Evolutionary conservation across 2,797 vertebrate genomes (phyloP), one percentile per base, ranked within the genome.

Genomic region (Sebastes flavidus): DNA sequence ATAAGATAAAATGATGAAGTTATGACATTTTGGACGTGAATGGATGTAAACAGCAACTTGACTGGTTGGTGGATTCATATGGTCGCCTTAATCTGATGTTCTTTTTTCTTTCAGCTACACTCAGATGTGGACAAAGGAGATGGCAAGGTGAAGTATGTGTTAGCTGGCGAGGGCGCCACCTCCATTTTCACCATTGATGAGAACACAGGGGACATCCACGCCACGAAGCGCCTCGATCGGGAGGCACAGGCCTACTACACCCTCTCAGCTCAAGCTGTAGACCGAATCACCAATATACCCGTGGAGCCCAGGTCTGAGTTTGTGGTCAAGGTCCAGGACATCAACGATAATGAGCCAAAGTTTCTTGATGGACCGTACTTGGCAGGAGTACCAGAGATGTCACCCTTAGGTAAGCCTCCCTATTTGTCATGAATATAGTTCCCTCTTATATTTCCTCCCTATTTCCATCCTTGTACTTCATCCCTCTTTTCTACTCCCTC

Each of bases 161-260:
- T 99, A 89, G 95, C 96, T 22, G 98, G 98, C 0, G 98, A 99
- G 89, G 98, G 98, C 70, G 96, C 98, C 74, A 95, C 97, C 91
- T 98, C 98, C 91, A 98, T 99, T 95, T 99, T 99, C 95, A 98
- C 97, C 94, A 99, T 99, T 81, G 98, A 99, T 88, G 98, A 99
- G 94, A 97, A 97, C 95, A 99, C 98, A 0, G 98, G 98, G 9
- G 98, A 99, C 82, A 99, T 99, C 91, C 98, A 99, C 32, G 98
- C 98, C 76, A 98, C 97, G 8, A 99, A 99, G 94, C 96, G 98
- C 59, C 96, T 99, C 61, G 98, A 99, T 72, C 96, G 98, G 0
- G 98, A 99, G 78, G 98, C 97, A 6, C 97, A 99, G 89, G 97
- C 98, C 80, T 99, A 99, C 94, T 99, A 99, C 86, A 99, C 98